Evolutionary conservation across 1,140 invertebrate genomes (phyloP).

Genomic region (Caenorhabditis latens): DNA sequence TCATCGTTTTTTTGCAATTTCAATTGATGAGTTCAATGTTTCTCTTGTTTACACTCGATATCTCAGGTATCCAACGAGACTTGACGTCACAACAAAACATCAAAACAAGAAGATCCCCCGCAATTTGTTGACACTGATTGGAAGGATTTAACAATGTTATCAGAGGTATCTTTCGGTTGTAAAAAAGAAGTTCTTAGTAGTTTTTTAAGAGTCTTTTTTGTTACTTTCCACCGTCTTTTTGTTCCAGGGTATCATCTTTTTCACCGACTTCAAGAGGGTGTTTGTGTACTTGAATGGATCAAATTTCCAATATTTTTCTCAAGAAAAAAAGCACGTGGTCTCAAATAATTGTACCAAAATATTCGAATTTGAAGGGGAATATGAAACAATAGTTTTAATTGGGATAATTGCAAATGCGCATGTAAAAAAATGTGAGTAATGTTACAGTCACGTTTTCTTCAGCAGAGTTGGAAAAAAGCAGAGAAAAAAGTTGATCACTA

Average conservation of each 20-base stretch:
- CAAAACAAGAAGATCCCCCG: background rate
- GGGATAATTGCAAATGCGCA: no score
- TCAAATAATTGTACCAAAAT: background rate
- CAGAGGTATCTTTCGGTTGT: background rate
- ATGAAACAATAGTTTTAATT: no score
- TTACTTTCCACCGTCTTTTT: conserved; percentile 22
- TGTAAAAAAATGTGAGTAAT: no score
- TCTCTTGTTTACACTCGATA: conserved; percentile 21
- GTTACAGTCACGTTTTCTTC: no score
- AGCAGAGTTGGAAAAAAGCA: no score
- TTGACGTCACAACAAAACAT: conserved; percentile 29
- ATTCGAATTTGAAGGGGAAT: background rate
- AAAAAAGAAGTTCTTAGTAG: background rate
- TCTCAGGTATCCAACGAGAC: background rate
- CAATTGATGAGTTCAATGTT: conserved; percentile 45
- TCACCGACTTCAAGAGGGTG: conserved; percentile 50
- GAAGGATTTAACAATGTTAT: background rate
- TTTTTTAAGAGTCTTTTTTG: background rate
- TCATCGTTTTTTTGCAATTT: conserved; percentile 16
- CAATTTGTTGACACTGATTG: conserved; percentile 1
- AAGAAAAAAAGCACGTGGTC: conserved; percentile 14
- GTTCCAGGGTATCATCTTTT: conserved; percentile 49
- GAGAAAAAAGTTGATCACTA: no score
- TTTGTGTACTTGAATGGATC: conserved; percentile 48
- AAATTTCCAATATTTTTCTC: conserved; percentile 31